Base-by-base conservation (phyloP, 2,888 invertebrate genomes). In the Rhagium mordax region DNA sequence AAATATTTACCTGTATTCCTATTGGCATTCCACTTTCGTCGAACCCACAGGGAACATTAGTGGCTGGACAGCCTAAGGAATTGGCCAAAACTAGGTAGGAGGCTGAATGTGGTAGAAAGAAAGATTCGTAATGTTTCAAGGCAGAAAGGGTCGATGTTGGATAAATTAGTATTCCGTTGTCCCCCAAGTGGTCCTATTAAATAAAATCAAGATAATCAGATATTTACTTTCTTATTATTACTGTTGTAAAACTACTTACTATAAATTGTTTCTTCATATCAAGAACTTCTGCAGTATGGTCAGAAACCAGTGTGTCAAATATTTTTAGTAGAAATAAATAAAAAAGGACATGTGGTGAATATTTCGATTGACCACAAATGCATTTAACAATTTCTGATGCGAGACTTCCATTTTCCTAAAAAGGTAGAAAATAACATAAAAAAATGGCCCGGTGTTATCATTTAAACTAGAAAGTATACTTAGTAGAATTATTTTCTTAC, bases 31-130 rank as follows among this genome's bases (percentile, higher is more conserved):
- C 92, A n/a, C 90, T 81, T 0, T 81, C 82, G 75, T 90, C 88
- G 0, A 92, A 81, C 0, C 94, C 95, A 86, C 92, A 88, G 0
- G 96, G 96, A 70, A 95, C 92, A 75, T 93, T 91, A 1, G 94
- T 93, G 15, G 93, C 92, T 0, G 96, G 96, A 82, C 95, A 88
- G 0, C 94, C 94, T 1, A 95, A 89, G 2, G 93, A 88, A 88
- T 95, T 96, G 84, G 92, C 92, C 71, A 92, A 86, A 85, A 92
- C 91, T 2, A 92, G 89, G 88, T 94, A 95, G 62, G 90, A 84
- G 48, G 91, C 91, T 73, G 92, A 92, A 20, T 91, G 86, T 1
- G 90, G 87, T 76, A 92, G 91, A 49, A 91, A 86, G 77, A 90
- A 85, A 75, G 93, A 91, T 74, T 91, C 90, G 75, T 91, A 89